Evolutionary conservation across 2,113 vertebrate genomes (phyloP).

Genomic region (Lophura nycthemera): DNA sequence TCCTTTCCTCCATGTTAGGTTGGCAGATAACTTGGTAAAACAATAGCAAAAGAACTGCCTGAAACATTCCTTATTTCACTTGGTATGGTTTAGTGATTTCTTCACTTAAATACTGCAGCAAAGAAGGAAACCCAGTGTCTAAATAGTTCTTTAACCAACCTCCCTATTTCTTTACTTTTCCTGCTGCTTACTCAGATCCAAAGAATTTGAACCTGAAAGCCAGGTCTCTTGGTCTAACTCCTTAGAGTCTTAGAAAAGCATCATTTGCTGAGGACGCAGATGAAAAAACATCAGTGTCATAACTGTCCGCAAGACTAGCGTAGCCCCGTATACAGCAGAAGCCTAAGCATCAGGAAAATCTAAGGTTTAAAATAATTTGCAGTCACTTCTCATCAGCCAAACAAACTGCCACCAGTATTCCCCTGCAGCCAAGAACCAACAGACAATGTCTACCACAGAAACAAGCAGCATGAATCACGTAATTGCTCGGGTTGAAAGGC

Average conservation of each 20-base stretch:
- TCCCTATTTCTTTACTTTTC: neutral
- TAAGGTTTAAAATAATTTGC: neutral
- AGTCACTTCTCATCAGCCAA: neutral
- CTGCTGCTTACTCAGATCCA: neutral
- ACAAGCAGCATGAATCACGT: neutral
- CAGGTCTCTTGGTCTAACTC: neutral
- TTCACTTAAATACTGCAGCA: neutral
- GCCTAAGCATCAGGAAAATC: neutral
- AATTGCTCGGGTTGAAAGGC: neutral
- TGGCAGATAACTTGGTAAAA: neutral
- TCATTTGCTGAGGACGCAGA: neutral
- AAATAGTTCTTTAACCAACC: neutral
- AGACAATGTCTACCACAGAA: neutral
- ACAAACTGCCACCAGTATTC: neutral
- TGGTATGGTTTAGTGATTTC: neutral
- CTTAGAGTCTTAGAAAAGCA: neutral
- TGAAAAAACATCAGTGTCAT: neutral
- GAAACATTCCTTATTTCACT: neutral
- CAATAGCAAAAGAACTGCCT: neutral
- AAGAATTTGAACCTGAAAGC: neutral
- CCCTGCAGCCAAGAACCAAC: neutral
- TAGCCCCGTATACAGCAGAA: neutral
- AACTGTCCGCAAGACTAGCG: neutral
- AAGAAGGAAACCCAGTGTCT: neutral
- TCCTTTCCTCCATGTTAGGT: accelerated